A percentile compares a stretch with the other conserved stretches of the same genome.
Conservation (phyloP, 1,140 invertebrate species). For the Caenorhabditis tropicalis region DNA sequence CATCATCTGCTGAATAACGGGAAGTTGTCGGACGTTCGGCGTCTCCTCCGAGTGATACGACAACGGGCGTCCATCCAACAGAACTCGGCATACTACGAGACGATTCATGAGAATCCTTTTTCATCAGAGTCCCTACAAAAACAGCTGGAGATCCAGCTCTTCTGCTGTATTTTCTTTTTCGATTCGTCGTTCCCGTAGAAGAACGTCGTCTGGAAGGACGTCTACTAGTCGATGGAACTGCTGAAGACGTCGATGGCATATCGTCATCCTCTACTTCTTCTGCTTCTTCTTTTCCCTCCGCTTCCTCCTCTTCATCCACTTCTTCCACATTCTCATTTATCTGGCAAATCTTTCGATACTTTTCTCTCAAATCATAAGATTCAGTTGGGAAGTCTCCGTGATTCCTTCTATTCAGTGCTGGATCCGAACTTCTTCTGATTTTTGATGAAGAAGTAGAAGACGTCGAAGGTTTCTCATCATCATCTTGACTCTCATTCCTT, state of each 20-base stretch:
- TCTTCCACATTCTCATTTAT: neutral
- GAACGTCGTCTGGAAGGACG: neutral
- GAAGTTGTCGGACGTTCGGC: conserved; percentile 6
- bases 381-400: neutral
- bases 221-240: neutral
- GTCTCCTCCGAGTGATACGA: neutral
- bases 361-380: neutral
- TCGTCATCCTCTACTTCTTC: neutral
- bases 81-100: conserved; percentile 13
- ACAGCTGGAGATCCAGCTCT: conserved; percentile 13
- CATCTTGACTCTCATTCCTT: neutral
- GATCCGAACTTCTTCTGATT: conserved; percentile 29
- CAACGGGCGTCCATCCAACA: neutral
- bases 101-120: conserved; percentile 43
- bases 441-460: neutral
- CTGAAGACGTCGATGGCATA: conserved; percentile 30
- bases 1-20: conserved; percentile 30
- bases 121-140: neutral
- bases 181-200: neutral
- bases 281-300: neutral
- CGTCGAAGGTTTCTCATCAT: neutral
- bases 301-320: neutral
- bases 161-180: neutral
- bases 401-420: neutral
- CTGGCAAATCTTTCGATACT: neutral